Conservation (phyloP, 2,888 invertebrate genomes). For the Rosalia funebris region DNA sequence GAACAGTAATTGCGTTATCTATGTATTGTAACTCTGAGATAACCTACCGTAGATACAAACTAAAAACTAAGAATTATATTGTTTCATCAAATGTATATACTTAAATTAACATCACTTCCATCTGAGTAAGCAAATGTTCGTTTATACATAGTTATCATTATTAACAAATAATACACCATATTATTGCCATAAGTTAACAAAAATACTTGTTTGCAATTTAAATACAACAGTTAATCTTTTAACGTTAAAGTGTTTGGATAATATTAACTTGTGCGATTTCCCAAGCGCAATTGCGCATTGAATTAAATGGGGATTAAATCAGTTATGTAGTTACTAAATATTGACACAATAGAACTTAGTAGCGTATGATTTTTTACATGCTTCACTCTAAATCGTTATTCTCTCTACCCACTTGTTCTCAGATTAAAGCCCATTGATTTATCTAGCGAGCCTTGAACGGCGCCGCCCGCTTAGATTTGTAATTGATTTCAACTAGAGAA, state of each 20-base stretch:
- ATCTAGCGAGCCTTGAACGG: conserved; percentile 54
- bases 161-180: too few relatives aligned
- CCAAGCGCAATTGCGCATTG: conserved; percentile 24
- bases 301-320: conserved; percentile 10
- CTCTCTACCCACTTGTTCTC: conserved; percentile 46
- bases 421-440: conserved; percentile 48
- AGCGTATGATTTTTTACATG: conserved; percentile 8
- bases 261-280: conserved; percentile 36
- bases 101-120: too few relatives aligned
- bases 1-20: too few relatives aligned
- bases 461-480: conserved; percentile 53
- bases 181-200: not conserved
- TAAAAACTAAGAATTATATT: too few relatives aligned
- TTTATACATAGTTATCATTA: too few relatives aligned
- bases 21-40: too few relatives aligned
- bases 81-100: too few relatives aligned
- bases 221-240: conserved; percentile 32
- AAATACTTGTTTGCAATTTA: conserved; percentile 6
- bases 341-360: conserved; percentile 3
- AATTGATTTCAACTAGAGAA: conserved; percentile 54
- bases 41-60: too few relatives aligned
- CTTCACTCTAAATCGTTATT: conserved; percentile 30
- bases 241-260: conserved; percentile 30
- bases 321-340: conserved; percentile 11
- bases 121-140: too few relatives aligned